A percentile compares a stretch with the other conserved stretches of the same genome.
Evolutionary conservation across 2,888 invertebrate species (phyloP).

Genomic region (Isotomurus palustris): DNA sequence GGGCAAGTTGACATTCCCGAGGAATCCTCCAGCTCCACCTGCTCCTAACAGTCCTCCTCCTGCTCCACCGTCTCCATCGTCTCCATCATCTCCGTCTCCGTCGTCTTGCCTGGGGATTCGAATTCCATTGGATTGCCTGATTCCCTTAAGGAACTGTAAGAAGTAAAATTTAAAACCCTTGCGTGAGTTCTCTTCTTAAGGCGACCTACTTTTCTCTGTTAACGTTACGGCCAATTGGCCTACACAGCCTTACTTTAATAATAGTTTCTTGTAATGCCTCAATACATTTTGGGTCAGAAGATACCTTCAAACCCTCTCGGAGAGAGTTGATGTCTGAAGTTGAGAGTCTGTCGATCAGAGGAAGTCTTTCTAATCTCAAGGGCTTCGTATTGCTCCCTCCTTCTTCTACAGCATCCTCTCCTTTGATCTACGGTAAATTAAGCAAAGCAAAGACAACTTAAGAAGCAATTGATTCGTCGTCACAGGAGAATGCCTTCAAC

Average conservation of each 20-base stretch:
- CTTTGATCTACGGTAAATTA: too few relatives aligned
- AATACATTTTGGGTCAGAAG: not conserved
- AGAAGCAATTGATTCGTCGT: not conserved
- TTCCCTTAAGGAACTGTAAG: not conserved
- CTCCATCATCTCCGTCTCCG: conserved; percentile 4
- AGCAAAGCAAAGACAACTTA: not conserved
- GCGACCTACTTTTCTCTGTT: too few relatives aligned
- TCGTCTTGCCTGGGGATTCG: conserved; percentile 4
- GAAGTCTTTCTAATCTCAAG: too few relatives aligned
- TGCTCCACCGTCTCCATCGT: not conserved
- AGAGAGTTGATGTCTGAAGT: not conserved
- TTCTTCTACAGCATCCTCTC: too few relatives aligned
- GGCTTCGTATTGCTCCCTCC: too few relatives aligned
- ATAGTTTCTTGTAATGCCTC: not conserved
- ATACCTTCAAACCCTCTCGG: not conserved
- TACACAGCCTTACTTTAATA: not conserved
- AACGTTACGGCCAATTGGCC: not conserved
- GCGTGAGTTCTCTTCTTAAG: too few relatives aligned
- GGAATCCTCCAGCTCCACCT: not conserved
- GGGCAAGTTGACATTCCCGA: not conserved
- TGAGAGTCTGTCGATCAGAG: too few relatives aligned
- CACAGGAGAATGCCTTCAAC: too few relatives aligned
- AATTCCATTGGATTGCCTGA: not conserved
- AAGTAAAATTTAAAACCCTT: too few relatives aligned
- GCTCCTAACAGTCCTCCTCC: not conserved